Conservation (phyloP, 2,113 vertebrate genomes). For the Todiramphus saurophagus region DNA sequence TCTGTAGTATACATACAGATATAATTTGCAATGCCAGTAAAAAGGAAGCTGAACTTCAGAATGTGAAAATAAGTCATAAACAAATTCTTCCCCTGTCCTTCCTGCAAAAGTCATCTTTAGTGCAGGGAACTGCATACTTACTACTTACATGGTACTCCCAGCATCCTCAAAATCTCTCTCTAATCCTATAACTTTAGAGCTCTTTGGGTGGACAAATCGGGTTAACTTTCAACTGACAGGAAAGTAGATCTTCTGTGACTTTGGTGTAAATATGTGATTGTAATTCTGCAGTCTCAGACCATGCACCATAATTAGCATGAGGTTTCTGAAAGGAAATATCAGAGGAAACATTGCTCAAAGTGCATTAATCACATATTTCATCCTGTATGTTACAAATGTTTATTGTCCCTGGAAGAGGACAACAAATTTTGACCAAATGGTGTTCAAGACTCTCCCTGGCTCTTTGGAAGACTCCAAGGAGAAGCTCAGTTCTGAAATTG, state of each 20-base stretch:
- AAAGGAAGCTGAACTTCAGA: neutral
- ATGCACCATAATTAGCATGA: neutral
- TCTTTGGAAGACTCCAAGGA: neutral
- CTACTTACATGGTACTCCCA: neutral
- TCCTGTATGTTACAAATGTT: neutral
- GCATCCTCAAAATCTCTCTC: neutral
- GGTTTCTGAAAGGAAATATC: neutral
- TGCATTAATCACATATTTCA: neutral
- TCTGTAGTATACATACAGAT: neutral
- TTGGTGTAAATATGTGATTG: neutral
- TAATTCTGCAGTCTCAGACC: neutral
- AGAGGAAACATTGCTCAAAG: neutral
- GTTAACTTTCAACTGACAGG: neutral
- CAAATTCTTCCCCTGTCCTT: neutral
- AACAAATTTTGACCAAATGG: neutral
- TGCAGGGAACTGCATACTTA: neutral
- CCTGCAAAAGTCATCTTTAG: neutral
- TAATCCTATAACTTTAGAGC: neutral
- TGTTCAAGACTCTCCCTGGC: neutral
- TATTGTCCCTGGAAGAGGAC: neutral
- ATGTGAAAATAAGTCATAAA: neutral
- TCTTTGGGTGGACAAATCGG: neutral
- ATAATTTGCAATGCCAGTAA: neutral
- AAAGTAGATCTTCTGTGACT: neutral
- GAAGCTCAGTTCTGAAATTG: neutral